Conservation (phyloP, 1,140 invertebrate genomes). For the Leptinotarsa lineolata region DNA sequence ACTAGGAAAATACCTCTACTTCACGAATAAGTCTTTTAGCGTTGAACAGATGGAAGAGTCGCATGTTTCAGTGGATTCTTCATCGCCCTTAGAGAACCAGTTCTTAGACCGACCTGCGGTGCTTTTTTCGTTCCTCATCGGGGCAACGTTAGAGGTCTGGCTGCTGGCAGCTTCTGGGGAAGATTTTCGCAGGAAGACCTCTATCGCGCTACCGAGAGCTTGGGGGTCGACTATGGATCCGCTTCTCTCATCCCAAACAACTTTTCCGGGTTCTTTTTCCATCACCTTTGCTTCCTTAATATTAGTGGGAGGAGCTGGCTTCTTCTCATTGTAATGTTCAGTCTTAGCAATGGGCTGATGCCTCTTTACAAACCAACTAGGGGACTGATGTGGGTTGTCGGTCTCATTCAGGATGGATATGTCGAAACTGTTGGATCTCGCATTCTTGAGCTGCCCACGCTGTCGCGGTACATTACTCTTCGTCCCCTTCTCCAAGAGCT, state of each 20-base stretch:
- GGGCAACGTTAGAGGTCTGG: slow-evolving; percentile 46
- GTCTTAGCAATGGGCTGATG: slow-evolving; percentile 64
- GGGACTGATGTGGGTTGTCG: slow-evolving; percentile 54
- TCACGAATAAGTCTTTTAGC: slow-evolving; percentile 81
- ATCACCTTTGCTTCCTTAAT: slow-evolving; percentile 55
- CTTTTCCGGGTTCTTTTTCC: slow-evolving; percentile 56
- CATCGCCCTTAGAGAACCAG: slow-evolving; percentile 64
- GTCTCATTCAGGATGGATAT: slow-evolving; percentile 70
- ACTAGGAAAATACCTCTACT: slow-evolving; percentile 57
- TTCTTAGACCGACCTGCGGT: slow-evolving; percentile 45
- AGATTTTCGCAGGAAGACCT: slow-evolving; percentile 70
- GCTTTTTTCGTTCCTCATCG: slow-evolving; percentile 46
- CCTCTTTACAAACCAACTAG: slow-evolving; percentile 75
- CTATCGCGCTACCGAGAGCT: slow-evolving; percentile 77
- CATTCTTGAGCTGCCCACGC: slow-evolving; percentile 42
- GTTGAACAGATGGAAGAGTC: slow-evolving; percentile 78
- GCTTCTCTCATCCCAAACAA: slow-evolving; percentile 73
- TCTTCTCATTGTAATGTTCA: slow-evolving; percentile 60
- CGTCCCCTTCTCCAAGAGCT: slow-evolving; percentile 45
- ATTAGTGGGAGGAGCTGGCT: slow-evolving; percentile 59
- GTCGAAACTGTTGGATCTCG: slow-evolving; percentile 74
- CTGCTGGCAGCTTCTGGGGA: slow-evolving; percentile 55
- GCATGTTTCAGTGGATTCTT: slow-evolving; percentile 69
- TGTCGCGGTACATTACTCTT: slow-evolving; percentile 34
- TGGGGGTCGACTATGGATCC: slow-evolving; percentile 77